phyloP scores from a whole-genome alignment of 2,888 invertebrate species.

The Dynastes grantii region DNA sequence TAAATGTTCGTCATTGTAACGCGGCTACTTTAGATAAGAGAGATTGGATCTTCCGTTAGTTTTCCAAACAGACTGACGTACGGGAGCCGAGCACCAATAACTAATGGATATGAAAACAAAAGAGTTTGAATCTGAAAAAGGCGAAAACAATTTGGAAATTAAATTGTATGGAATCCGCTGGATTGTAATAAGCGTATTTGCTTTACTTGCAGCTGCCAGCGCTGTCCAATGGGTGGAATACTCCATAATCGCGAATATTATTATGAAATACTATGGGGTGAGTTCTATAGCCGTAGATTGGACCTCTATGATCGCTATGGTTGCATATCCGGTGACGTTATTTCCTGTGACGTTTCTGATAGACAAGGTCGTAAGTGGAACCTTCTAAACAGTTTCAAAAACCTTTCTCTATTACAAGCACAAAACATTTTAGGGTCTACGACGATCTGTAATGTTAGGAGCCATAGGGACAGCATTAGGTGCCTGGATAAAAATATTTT shows the following conservation, averaged over 20 bases:
- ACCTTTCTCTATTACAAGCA: not conserved
- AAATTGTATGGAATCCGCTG: constrained; percentile 78
- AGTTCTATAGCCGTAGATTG: constrained; percentile 86
- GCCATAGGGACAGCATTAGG: constrained; percentile 88
- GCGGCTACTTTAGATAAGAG: no score
- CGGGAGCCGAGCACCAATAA: no score
- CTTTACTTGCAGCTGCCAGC: constrained; percentile 90
- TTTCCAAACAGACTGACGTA: no score
- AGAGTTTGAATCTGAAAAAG: not conserved
- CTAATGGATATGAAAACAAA: not conserved
- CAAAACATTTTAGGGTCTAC: constrained; percentile 78
- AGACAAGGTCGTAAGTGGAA: constrained; percentile 86
- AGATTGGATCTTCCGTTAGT: no score
- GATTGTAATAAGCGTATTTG: constrained; percentile 88
- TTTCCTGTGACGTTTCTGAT: constrained; percentile 96
- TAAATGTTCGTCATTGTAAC: no score
- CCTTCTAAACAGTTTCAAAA: not conserved
- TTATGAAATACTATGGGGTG: constrained; percentile 83
- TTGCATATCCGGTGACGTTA: constrained; percentile 94
- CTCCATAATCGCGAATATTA: constrained; percentile 90
- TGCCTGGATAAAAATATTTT: constrained; percentile 91
- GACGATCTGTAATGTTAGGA: constrained; percentile 85
- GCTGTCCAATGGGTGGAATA: constrained; percentile 97
- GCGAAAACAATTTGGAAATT: constrained; percentile 6
- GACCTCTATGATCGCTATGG: constrained; percentile 98